Conservation (phyloP, 2,797 vertebrate genomes). For the Sebastes diaconus region DNA sequence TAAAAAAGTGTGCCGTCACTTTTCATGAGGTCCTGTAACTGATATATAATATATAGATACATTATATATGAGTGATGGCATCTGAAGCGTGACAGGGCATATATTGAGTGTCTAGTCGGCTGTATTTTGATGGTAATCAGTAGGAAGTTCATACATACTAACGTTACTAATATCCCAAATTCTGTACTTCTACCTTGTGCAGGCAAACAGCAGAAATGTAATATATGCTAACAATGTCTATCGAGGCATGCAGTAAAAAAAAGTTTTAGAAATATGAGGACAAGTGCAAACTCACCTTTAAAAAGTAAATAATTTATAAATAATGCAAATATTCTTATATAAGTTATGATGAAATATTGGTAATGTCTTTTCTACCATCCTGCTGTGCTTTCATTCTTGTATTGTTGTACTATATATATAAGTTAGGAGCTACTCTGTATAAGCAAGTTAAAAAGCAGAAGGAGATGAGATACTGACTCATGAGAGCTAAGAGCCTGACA, state of each 20-base stretch:
- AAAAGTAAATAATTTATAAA: neutral
- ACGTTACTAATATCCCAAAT: neutral
- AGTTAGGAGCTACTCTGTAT: neutral
- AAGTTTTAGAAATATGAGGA: neutral
- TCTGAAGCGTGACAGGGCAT: too few species aligned
- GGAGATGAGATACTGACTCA: neutral
- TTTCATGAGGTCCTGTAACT: too few species aligned
- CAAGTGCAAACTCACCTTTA: neutral
- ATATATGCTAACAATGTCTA: neutral
- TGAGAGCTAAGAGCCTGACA: neutral
- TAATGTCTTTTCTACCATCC: neutral
- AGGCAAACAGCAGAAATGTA: neutral
- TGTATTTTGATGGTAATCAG: too few species aligned
- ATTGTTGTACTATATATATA: neutral
- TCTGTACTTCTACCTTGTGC: neutral
- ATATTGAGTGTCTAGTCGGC: too few species aligned
- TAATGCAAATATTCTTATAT: neutral
- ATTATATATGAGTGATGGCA: too few species aligned
- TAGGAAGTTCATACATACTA: neutral
- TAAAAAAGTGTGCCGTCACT: neutral
- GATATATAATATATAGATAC: too few species aligned
- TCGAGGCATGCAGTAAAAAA: neutral
- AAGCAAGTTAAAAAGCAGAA: neutral
- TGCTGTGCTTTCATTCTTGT: neutral
- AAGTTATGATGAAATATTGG: neutral